Evolutionary conservation across 2,797 vertebrate genomes (phyloP), one percentile per base, ranked within the genome.

Genomic region (Cuculus canorus): DNA sequence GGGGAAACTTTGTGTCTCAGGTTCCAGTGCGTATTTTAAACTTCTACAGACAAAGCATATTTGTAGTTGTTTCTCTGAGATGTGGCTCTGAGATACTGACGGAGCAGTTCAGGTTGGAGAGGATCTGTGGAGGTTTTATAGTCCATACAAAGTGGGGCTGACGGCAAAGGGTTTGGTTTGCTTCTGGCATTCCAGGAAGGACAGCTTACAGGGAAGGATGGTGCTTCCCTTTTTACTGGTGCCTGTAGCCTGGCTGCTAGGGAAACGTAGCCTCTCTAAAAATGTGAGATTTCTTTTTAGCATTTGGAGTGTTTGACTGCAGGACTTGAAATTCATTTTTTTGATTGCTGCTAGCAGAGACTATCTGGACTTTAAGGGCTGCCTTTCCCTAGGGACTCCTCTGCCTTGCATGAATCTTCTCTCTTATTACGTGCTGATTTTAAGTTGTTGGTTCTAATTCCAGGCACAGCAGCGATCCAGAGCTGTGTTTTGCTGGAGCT

Each of bases 21-120:
- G 97, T 98, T 97, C 97, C 96, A 92, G 95, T 97, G 97, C 91
- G 41, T 88, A 61, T 50, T 87, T 95, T 9, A 70, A 59, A 43
- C 3, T 5, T 81, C 76, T 63, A 69, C 86, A 71, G 48, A 32
- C 41, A 61, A 73, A 77, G 43, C n/a, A 86, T 75, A 11, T 77
- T 16, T 60, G 59, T 48, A 59, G 73, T 68, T 33, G 12, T 59
- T 80, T 85, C 41, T 64, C 25, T 78, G 90, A 93, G 77, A 54
- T 88, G 80, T 63, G 79, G 41, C 77, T 76, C 68, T 87, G 56
- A 52, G 33, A n/a, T 57, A 3, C 1, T 8, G 18, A 37, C 41
- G 71, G 64, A 85, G 68, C 72, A 80, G 56, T 41, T 91, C 2
- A 60, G 71, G 28, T 56, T 80, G 82, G 75, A 82, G 85, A 53